Evolutionary conservation across 2,113 vertebrate species (phyloP).

Genomic region (Hemiprocne comata): DNA sequence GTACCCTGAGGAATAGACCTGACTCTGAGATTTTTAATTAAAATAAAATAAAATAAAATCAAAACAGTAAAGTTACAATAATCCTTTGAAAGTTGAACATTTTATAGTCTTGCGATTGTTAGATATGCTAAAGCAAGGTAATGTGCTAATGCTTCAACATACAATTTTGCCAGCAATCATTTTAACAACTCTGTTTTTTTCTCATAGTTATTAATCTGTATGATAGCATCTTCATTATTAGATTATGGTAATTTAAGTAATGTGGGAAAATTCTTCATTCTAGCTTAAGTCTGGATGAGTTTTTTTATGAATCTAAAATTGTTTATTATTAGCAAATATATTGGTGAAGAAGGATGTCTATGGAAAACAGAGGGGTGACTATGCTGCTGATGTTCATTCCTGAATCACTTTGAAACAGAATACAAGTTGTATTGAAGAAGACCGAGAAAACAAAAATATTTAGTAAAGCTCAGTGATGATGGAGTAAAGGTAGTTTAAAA

Average conservation of each 20-base stretch:
- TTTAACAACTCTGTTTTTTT: slow-evolving; percentile 54
- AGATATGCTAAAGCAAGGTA: slow-evolving; percentile 23
- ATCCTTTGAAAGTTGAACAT: slow-evolving; percentile 60
- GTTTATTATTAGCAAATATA: slow-evolving; percentile 34
- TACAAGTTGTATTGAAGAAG: background rate
- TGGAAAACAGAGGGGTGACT: background rate
- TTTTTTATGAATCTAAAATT: background rate
- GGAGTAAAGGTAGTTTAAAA: background rate
- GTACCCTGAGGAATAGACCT: background rate
- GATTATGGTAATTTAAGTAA: slow-evolving; percentile 47
- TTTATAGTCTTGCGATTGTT: slow-evolving; percentile 43
- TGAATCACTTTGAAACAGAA: background rate
- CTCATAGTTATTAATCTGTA: slow-evolving; percentile 44
- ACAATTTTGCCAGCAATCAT: slow-evolving; percentile 46
- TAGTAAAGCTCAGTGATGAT: background rate
- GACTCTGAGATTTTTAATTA: slow-evolving; percentile 53
- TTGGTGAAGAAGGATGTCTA: background rate
- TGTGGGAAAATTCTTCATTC: slow-evolving; percentile 53
- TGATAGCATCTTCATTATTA: slow-evolving; percentile 61
- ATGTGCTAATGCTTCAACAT: slow-evolving; percentile 7
- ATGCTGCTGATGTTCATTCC: background rate
- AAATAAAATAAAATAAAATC: background rate
- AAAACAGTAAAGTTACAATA: background rate
- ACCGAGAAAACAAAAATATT: background rate
- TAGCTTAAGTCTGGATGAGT: background rate